Evolutionary conservation across 1,140 invertebrate species (phyloP), one percentile per base, ranked within the genome.

Genomic region (Apocrypta bakeri): DNA sequence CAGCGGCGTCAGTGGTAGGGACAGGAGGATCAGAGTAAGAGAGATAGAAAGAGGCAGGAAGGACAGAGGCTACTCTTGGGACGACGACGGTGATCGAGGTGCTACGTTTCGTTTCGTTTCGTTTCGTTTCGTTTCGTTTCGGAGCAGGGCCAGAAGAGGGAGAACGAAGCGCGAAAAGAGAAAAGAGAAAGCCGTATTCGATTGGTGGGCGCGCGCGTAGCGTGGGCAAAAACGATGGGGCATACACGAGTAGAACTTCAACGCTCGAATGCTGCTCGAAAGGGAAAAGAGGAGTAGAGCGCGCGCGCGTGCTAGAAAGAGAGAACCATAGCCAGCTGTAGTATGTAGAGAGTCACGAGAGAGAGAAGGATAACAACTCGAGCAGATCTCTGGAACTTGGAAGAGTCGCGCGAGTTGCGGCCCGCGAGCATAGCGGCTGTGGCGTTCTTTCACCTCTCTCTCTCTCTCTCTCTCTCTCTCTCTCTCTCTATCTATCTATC

Each of bases 361-460:
- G 37, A 42, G 61, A 84, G 78, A 80, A 31, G 33, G 48, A 37
- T 17, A 31, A 66, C 42, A 42, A 66, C 21, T 40, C 33, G 73
- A 24, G 81, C 48, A 21, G 61, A 56, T 31, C 79, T 75, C 75
- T 71, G 71, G 64, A 80, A 72, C 73, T 81, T 77, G 73, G 75
- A 81, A 82, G 85, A 85, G 29, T 74, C 63, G 56, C 64, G 8
- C 40, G 40, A 42, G 40, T 42, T 14, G 33, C 33, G 64, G 56
- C 25, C 72, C 56, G 79, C 40, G 72, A 48, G 64, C 81, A 27
- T 40, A 27, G 79, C 24, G 25, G 24, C 24, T 81, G 75, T 66
- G 85, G 85, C 85, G 84, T 86, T 89, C 88, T 29, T 31, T 37
- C 68, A 25, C 68, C 68, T 71, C 31, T 66, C 27, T 64, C 61